Evolutionary conservation across 2,888 invertebrate genomes (phyloP), one percentile per base, ranked within the genome.

Genomic region (Pheosia gnoma): DNA sequence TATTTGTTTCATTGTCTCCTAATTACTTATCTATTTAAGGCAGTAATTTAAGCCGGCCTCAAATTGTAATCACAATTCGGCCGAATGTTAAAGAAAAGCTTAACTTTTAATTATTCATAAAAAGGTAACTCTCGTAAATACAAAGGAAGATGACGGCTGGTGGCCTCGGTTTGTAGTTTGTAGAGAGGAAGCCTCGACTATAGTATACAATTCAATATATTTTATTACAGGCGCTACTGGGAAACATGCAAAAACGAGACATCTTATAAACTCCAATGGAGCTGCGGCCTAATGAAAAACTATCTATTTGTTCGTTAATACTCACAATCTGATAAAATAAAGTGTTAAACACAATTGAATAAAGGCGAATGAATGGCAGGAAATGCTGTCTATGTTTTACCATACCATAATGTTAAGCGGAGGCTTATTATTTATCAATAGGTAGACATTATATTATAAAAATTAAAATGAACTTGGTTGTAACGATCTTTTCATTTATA

Each of bases 231-330:
- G 93, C 92, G 66, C 84, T 93, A 36, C 87, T 93, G 54, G 93
- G 93, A 58, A 93, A 87, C 75, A 80, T 88, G 25, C 93, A 91
- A 77, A 93, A 93, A 72, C 83, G 82, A 65, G 93, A 93, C 74
- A 93, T 93, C 65, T 84, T 93, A 39, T 93, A 85, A 86, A 59
- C 57, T 61, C 52, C 59, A 59, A 59, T 13, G 57, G 39, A 56
- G 62, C 58, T 58, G 41, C n/a, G 57, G 41, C 59, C n/a, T 65
- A 64, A 60, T 59, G 57, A 67, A 73, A 71, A 53, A 59, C 1
- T 25, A 25, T 54, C 38, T 38, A 39, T 38, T 54, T 10, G 13
- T 58, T 25, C 54, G 49, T 57, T 57, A 57, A 57, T 74, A 75
- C 75, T 75, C 77, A 74, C 70, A 70, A 68, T 67, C 59, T 62